Conservation (phyloP, 2,113 vertebrate genomes). For the Microcebus tavaratra region DNA sequence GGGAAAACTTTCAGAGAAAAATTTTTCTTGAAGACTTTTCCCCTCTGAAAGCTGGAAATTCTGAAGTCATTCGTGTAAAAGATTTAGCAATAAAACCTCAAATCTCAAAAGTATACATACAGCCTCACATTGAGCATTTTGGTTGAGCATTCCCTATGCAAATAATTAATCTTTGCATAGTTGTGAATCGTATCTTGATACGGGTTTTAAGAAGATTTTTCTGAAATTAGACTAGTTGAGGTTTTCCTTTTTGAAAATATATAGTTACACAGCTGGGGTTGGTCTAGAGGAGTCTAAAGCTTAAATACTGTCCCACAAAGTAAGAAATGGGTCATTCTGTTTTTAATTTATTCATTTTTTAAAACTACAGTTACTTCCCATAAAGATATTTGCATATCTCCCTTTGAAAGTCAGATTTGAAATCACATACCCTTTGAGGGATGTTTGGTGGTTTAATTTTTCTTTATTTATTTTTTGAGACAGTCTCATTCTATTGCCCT, state of each 20-base stretch:
- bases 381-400: neutral
- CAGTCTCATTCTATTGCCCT: too few relatives aligned
- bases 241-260: neutral
- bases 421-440: neutral
- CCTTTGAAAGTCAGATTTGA: constrained; percentile 13
- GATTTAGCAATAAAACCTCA: neutral
- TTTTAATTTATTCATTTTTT: neutral
- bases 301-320: neutral
- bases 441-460: neutral
- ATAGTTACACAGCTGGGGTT: neutral
- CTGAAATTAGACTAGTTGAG: neutral
- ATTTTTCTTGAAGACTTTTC: neutral
- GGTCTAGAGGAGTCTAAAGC: neutral
- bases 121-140: neutral
- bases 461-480: too few relatives aligned
- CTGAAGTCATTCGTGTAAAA: neutral
- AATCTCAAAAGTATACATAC: neutral
- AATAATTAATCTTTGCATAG: neutral
- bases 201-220: neutral
- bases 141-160: constrained; percentile 3
- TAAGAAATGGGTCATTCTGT: neutral
- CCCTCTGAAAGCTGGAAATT: neutral
- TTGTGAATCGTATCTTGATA: neutral
- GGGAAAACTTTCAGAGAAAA: neutral
- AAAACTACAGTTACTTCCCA: neutral